Percentiles rank a stretch among this genome's conserved stretches.
Conservation (phyloP, 2,888 invertebrate species). For the Napeogenes sylphis region DNA sequence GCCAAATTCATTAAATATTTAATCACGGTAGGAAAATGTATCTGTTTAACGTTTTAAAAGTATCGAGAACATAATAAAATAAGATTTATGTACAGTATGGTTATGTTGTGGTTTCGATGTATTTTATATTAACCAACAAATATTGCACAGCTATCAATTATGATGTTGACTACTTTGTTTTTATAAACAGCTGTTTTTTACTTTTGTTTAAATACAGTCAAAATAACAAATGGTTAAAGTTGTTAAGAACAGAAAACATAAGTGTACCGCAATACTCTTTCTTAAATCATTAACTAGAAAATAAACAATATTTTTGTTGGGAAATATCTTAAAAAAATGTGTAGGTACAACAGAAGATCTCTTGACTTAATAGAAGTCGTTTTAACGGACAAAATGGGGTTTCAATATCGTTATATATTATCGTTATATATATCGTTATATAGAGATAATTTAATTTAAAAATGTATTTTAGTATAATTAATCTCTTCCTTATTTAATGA, state of each 20-base stretch:
- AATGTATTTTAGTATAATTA: conserved; percentile 9
- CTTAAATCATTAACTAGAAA: no score
- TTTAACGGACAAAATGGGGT: no score
- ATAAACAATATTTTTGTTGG: no score
- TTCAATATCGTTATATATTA: no score
- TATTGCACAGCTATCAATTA: background rate
- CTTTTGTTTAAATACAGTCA: background rate
- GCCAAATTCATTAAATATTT: background rate
- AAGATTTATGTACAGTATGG: conserved; percentile 33
- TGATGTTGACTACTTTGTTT: background rate
- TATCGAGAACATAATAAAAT: background rate
- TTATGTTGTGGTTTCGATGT: conserved; percentile 13
- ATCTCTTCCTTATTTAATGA: background rate
- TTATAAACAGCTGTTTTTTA: background rate
- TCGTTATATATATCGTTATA: no score
- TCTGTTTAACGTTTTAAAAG: background rate
- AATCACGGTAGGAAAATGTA: no score
- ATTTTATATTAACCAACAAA: background rate
- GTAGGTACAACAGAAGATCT: no score
- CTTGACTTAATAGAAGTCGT: no score
- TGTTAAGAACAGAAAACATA: no score
- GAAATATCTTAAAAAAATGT: no score
- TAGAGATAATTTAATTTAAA: background rate
- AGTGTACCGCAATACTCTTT: no score
- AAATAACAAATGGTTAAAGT: no score